Evolutionary conservation across 2,888 invertebrate genomes (phyloP).

Genomic region (Lepidochitona cinerea): DNA sequence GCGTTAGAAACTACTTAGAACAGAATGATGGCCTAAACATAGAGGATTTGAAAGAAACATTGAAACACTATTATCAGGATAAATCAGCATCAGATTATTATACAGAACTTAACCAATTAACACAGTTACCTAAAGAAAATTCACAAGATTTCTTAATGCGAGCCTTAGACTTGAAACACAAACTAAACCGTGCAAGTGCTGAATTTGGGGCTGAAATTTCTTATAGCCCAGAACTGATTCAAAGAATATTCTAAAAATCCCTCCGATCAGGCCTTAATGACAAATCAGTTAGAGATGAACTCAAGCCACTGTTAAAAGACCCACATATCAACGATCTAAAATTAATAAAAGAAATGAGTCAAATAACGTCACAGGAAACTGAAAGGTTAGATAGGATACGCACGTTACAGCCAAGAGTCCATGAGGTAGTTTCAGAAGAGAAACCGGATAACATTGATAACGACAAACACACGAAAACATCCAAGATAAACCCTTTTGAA

Average conservation of each 20-base stretch:
- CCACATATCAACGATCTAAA: slow-evolving; percentile 2
- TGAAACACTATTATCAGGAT: slow-evolving; percentile 15
- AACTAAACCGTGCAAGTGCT: slow-evolving; percentile 5
- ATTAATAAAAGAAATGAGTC: background rate
- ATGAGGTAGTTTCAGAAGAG: background rate
- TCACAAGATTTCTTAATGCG: slow-evolving; percentile 12
- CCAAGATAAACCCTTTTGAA: background rate
- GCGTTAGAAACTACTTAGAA: slow-evolving; percentile 5
- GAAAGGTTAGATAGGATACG: background rate
- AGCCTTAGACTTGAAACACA: slow-evolving; percentile 12
- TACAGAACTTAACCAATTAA: slow-evolving; percentile 10
- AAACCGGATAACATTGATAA: background rate
- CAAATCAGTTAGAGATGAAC: slow-evolving; percentile 5
- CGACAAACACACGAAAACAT: background rate
- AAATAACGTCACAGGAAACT: slow-evolving; percentile 8
- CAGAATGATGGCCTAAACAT: background rate
- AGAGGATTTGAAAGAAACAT: background rate
- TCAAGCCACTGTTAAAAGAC: slow-evolving; percentile 7
- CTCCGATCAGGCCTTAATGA: slow-evolving; percentile 5
- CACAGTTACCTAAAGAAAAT: slow-evolving; percentile 9
- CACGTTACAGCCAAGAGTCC: background rate
- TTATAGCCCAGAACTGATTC: slow-evolving; percentile 10
- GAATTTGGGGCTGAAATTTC: slow-evolving; percentile 8
- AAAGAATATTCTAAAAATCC: slow-evolving; percentile 5
- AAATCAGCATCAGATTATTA: slow-evolving; percentile 13